phyloP scores from a whole-genome alignment of 2,113 vertebrate genomes.

The Centropus bengalensis region DNA sequence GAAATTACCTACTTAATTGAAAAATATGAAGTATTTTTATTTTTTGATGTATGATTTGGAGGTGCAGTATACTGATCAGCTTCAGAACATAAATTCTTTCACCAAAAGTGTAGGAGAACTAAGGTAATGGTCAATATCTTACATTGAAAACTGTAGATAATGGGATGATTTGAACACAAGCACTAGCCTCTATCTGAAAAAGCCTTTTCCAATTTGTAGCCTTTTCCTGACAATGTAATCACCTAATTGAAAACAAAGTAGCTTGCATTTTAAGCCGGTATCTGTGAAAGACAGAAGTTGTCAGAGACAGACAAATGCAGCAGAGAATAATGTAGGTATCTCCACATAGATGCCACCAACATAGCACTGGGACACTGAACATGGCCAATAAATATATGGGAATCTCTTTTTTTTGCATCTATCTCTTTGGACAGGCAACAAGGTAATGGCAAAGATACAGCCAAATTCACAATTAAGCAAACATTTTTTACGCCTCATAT shows the following conservation, averaged over 20 bases:
- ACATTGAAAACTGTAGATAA: neutral
- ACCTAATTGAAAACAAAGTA: neutral
- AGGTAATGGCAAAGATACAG: neutral
- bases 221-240: neutral
- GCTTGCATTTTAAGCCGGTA: neutral
- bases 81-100: neutral
- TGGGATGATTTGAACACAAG: neutral
- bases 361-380: accelerated
- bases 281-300: accelerated
- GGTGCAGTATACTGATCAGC: accelerated
- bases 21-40: neutral
- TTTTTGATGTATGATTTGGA: neutral
- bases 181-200: accelerated
- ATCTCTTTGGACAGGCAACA: neutral
- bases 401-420: neutral
- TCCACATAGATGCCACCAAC: neutral
- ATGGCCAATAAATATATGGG: too few species aligned
- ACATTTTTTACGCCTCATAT: neutral
- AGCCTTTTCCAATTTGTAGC: neutral
- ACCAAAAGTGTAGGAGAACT: neutral
- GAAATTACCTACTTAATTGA: neutral
- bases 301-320: neutral
- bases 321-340: neutral
- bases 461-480: neutral
- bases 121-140: neutral